Evolutionary conservation across 2,797 vertebrate species (phyloP).

Genomic region (Tenualosa thibaudeaui): DNA sequence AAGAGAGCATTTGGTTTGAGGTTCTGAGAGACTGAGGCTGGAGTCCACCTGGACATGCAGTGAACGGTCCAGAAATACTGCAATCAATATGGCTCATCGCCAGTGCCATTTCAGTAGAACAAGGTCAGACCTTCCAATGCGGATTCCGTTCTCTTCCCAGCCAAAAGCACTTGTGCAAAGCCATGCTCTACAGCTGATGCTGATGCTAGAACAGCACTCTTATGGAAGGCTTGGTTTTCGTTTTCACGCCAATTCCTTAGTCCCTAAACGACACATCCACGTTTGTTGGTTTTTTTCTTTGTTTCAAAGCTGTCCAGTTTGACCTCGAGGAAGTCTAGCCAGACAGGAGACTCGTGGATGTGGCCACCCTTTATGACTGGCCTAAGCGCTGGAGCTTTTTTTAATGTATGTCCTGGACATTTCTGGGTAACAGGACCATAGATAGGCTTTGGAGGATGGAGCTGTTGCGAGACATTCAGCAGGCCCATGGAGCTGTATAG

Average conservation of each 20-base stretch:
- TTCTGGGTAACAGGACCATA: not conserved
- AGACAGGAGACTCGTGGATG: not conserved
- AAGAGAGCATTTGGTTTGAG: slow-evolving; percentile 69
- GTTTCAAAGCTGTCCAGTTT: not conserved
- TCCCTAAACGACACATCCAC: not conserved
- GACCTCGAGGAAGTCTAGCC: not conserved
- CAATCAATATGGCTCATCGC: slow-evolving; percentile 58
- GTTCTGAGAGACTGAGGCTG: slow-evolving; percentile 61
- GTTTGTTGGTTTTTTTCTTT: not conserved
- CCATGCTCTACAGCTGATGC: slow-evolving; percentile 19
- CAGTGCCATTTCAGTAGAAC: slow-evolving; percentile 51
- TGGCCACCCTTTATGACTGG: not conserved
- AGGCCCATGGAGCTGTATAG: not conserved
- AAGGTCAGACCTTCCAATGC: slow-evolving; percentile 53
- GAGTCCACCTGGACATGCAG: slow-evolving; percentile 58
- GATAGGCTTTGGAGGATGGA: not conserved
- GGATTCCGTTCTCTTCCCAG: slow-evolving; percentile 35
- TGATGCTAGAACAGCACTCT: not conserved
- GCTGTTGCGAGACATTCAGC: not conserved
- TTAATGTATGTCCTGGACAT: not conserved
- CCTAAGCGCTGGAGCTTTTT: not conserved
- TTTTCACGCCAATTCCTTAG: not conserved
- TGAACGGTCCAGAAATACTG: slow-evolving; percentile 61
- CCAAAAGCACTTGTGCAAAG: slow-evolving; percentile 38
- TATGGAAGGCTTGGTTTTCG: not conserved